These are phyloP conservation scores for Calidris pugnax DNA, from an alignment of 2,113 vertebrate species.

Conservation along the genomic window DNA sequence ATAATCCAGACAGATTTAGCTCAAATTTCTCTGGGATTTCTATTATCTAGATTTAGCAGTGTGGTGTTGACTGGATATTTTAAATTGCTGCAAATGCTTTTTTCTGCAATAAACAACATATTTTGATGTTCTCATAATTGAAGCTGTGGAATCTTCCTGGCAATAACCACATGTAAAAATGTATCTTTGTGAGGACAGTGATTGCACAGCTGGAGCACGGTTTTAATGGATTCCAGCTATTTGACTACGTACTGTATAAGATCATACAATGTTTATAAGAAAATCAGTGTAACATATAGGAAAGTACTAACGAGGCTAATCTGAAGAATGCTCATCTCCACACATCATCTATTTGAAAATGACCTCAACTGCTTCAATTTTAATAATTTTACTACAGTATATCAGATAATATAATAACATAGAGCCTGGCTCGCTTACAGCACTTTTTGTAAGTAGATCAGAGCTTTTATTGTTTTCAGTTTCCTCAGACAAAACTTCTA, in stretches of 20 bases:
- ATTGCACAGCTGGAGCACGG: constrained; percentile 51
- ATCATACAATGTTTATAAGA: not conserved
- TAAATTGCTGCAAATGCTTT: constrained; percentile 55
- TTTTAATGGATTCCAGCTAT: constrained; percentile 56
- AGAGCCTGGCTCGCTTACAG: not conserved
- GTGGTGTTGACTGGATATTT: constrained; percentile 52
- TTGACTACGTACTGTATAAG: not conserved
- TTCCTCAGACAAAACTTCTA: not conserved
- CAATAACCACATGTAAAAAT: constrained; percentile 36
- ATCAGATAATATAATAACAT: not conserved
- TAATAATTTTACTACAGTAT: not conserved
- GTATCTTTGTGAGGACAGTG: constrained; percentile 26
- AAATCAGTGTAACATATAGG: not conserved
- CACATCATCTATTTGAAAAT: not conserved
- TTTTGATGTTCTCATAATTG: constrained; percentile 45
- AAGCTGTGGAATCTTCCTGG: constrained; percentile 19
- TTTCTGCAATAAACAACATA: constrained; percentile 51
- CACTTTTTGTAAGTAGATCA: not conserved
- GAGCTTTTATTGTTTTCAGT: not conserved
- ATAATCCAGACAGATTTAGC: constrained; percentile 70
- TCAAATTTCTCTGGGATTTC: constrained; percentile 65
- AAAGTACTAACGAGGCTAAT: not conserved
- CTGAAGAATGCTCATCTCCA: not conserved
- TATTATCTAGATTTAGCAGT: constrained; percentile 67
- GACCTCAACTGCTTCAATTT: not conserved